Conservation (phyloP, 2,888 invertebrate genomes). For the Agrochola lychnidis region DNA sequence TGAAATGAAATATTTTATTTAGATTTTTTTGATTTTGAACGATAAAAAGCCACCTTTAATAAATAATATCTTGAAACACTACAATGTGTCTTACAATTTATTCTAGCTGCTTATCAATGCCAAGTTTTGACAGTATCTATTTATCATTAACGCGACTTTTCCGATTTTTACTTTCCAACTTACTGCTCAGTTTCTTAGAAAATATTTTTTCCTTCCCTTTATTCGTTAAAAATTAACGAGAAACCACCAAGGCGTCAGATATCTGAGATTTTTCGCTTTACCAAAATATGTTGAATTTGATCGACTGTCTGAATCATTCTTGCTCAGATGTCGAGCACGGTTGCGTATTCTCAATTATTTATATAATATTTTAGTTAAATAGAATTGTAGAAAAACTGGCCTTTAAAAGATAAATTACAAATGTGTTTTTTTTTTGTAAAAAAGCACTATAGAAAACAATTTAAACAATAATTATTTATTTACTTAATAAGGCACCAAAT, state of each 20-base stretch:
- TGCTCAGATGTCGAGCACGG: conserved; percentile 9
- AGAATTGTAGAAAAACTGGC: neutral
- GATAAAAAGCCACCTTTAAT: neutral
- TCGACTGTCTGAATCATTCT: conserved; percentile 22
- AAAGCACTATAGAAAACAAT: neutral
- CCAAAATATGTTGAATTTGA: conserved; percentile 32
- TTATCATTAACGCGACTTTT: neutral
- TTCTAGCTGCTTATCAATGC: neutral
- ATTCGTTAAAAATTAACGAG: conserved; percentile 39
- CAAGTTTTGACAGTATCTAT: neutral
- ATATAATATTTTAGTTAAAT: neutral
- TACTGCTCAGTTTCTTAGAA: neutral
- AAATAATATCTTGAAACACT: neutral
- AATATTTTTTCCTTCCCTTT: neutral
- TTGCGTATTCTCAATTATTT: neutral
- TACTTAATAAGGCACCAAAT: too few relatives aligned
- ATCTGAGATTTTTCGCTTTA: conserved; percentile 36
- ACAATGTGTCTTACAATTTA: neutral
- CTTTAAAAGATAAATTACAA: neutral
- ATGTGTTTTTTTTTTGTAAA: neutral
- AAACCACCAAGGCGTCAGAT: conserved; percentile 35
- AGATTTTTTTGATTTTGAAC: too few relatives aligned
- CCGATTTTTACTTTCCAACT: neutral
- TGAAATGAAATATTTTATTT: too few relatives aligned
- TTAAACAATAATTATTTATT: neutral